Percentiles rank a stretch among this genome's conserved stretches.
Conservation (phyloP, 2,797 vertebrate species). For the Cheirogaleus major region DNA sequence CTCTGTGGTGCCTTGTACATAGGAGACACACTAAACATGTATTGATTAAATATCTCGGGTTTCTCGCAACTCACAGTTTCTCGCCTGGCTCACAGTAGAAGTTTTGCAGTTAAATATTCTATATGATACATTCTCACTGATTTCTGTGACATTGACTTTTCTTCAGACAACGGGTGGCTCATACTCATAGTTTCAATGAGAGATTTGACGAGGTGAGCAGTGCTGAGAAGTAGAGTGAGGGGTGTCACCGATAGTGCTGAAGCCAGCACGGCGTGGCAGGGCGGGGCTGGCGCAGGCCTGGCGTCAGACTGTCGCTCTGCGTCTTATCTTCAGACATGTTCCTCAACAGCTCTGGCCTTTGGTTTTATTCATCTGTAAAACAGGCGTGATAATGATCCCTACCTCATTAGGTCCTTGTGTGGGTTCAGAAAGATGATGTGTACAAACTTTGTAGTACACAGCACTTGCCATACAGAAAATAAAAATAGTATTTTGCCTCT, state of each 20-base stretch:
- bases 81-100: background rate
- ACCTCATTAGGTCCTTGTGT: background rate
- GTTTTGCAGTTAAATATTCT: background rate
- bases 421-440: background rate
- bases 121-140: background rate
- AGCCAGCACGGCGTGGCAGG: rapidly evolving
- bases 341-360: background rate
- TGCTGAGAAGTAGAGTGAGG: background rate
- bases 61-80: background rate
- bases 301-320: rapidly evolving
- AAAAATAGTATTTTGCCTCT: background rate
- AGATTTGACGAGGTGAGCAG: no score
- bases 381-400: background rate
- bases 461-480: background rate
- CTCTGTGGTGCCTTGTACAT: background rate
- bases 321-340: background rate
- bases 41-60: background rate
- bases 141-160: background rate
- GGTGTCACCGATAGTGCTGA: no score
- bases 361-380: background rate
- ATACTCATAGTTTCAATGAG: background rate
- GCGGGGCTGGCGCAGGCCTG: background rate
- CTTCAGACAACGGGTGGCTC: background rate
- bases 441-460: background rate
- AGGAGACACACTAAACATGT: background rate